These are phyloP conservation scores for Mus minutoides DNA, from an alignment of 2,797 vertebrate genomes.

Conservation along the genomic window DNA sequence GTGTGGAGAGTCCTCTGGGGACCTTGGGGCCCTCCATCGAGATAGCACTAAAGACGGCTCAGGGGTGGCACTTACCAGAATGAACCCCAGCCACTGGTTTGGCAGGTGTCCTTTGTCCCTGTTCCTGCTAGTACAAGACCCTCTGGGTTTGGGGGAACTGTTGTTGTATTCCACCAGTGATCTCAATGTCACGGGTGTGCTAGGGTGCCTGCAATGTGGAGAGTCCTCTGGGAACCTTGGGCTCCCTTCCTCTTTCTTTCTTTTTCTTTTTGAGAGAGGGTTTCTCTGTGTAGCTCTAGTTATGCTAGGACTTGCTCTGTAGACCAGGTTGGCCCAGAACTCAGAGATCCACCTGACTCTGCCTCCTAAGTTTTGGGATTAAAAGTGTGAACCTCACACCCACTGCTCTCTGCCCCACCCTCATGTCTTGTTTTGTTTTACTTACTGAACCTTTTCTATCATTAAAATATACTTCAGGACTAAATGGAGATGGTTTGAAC, in stretches of 20 bases:
- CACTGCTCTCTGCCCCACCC: not conserved
- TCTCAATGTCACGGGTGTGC: too few relatives aligned
- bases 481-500: not conserved
- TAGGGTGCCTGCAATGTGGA: too few relatives aligned
- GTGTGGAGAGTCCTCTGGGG: too few relatives aligned
- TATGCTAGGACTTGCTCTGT: not conserved
- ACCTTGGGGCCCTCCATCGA: too few relatives aligned
- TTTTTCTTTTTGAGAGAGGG: not conserved
- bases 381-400: not conserved
- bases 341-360: not conserved
- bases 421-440: not conserved
- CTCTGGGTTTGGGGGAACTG: too few relatives aligned
- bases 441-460: not conserved
- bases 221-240: too few relatives aligned
- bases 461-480: not conserved
- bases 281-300: not conserved
- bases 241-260: not conserved
- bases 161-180: too few relatives aligned
- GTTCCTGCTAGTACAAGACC: too few relatives aligned
- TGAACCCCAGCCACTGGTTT: too few relatives aligned
- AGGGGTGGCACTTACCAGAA: too few relatives aligned
- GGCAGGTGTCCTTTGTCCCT: too few relatives aligned
- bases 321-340: not conserved
- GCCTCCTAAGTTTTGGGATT: not conserved
- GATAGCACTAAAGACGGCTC: too few relatives aligned